Evolutionary conservation across 2,113 vertebrate genomes (phyloP).

Genomic region (Poeciliopsis prolifica): DNA sequence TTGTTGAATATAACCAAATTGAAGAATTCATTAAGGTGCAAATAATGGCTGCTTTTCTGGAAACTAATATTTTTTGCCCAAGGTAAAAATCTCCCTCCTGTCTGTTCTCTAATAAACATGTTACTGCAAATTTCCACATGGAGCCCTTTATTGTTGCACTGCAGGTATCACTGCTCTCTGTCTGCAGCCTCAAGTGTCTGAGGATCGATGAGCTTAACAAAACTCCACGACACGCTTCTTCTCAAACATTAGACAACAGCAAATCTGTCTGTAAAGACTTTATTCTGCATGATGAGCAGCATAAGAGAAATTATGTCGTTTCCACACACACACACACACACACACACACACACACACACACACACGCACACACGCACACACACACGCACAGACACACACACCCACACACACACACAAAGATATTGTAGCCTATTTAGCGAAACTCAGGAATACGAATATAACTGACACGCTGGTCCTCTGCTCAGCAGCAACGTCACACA

Average conservation of each 20-base stretch:
- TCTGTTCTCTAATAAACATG: neutral
- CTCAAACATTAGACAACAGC: constrained; percentile 36
- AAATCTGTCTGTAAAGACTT: constrained; percentile 12
- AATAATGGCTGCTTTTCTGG: neutral
- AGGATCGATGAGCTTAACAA: constrained; percentile 43
- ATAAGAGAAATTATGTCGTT: constrained; percentile 39
- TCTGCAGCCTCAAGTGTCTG: constrained; percentile 36
- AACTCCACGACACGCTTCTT: constrained; percentile 31
- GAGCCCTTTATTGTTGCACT: constrained; percentile 5
- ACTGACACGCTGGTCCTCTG: constrained; percentile 62
- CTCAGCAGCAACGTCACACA: constrained; percentile 60
- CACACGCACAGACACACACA: neutral
- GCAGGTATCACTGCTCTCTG: constrained; percentile 15
- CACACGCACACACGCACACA: neutral
- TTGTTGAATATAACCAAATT: neutral
- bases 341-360: neutral
- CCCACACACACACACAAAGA: constrained; percentile 11
- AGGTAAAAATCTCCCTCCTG: neutral
- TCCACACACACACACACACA: neutral
- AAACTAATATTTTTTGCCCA: neutral
- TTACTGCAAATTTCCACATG: constrained; percentile 19
- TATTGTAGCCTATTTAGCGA: constrained; percentile 48
- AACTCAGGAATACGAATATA: constrained; percentile 58
- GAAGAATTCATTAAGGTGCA: neutral
- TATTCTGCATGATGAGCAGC: constrained; percentile 25